Conservation (phyloP, 2,113 vertebrate genomes). For the Oenanthe melanoleuca region DNA sequence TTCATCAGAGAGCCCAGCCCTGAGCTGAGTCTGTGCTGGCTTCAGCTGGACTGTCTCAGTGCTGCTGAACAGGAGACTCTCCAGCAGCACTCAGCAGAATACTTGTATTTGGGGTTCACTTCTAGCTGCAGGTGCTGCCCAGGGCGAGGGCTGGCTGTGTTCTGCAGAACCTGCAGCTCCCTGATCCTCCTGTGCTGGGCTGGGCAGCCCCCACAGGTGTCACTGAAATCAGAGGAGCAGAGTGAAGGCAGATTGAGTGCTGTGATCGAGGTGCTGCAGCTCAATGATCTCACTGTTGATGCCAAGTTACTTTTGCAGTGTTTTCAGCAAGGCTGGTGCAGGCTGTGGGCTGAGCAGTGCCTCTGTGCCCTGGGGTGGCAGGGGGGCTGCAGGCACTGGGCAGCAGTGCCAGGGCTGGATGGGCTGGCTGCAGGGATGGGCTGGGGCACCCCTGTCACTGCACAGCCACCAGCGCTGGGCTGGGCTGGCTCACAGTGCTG, state of each 20-base stretch:
- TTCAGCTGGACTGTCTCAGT: neutral
- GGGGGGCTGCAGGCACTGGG: accelerated
- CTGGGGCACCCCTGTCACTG: neutral
- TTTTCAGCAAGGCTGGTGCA: neutral
- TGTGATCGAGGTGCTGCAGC: neutral
- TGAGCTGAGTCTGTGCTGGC: neutral
- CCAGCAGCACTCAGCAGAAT: neutral
- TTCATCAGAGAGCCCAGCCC: neutral
- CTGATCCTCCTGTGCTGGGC: neutral
- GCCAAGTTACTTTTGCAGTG: neutral
- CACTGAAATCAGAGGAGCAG: neutral
- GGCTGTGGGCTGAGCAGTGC: neutral
- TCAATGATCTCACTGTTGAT: neutral
- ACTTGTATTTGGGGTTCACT: no score
- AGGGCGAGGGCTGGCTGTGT: neutral
- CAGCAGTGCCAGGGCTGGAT: neutral
- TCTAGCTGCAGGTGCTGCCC: neutral
- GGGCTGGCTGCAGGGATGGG: neutral
- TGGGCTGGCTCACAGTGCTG: no score
- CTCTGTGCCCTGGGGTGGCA: neutral
- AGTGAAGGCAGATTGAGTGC: neutral
- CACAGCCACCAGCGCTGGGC: no score
- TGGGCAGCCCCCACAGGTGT: neutral
- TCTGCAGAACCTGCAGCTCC: neutral
- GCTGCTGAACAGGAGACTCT: neutral